Base-by-base conservation (phyloP, 92 coral and sea anemone species). In the Umimayanthus kanabou region DNA sequence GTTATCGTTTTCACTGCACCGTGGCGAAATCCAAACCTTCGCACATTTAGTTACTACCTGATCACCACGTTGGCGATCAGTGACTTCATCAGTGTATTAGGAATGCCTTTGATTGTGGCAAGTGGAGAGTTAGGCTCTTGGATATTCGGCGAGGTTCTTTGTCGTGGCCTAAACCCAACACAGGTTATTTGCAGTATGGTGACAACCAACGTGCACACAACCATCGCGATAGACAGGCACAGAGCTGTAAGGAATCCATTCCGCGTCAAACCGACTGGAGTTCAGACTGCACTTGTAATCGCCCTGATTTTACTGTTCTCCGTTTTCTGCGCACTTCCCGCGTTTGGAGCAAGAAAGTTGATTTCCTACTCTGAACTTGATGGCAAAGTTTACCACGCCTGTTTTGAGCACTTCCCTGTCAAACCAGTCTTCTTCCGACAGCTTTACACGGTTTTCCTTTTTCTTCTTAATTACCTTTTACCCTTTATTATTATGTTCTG, bases 31-130 rank as follows among this genome's bases (percentile, higher is more conserved):
- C 88, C 81, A 75, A 82, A 79, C 22, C 93, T 92, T 70, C 93
- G 89, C 71, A 88, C 91, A 0, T 92, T 90, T 80, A 90, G 90
- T 86, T 90, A 92, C 65, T 92, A 85, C 50, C 93, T 92, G 22
- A 90, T 92, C 40, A 88, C 90, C 43, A 80, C 85, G 49, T 87
- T 92, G 18, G 95, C 95, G 4, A 26, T 90, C 39, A 82, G 95
- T 25, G 95, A 92, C 79, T 90, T 92, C 37, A 28, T 90, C 64
- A 92, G 95, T 30, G 88, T 90, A 13, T 76, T 92, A 30, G 91
- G 93, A 8, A 88, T 92, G 70, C 95, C 95, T 4, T 71, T 92
- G 57, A 86, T 90, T 53, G 82, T 91, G 22, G 90, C 84, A 33
- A 80, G 82, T 6, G 85, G 89, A 45, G 87, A 91, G 80, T 78